Percentiles rank a stretch among this genome's conserved stretches.
Conservation (phyloP, 2,888 invertebrate species). For the Anthophora plumipes region DNA sequence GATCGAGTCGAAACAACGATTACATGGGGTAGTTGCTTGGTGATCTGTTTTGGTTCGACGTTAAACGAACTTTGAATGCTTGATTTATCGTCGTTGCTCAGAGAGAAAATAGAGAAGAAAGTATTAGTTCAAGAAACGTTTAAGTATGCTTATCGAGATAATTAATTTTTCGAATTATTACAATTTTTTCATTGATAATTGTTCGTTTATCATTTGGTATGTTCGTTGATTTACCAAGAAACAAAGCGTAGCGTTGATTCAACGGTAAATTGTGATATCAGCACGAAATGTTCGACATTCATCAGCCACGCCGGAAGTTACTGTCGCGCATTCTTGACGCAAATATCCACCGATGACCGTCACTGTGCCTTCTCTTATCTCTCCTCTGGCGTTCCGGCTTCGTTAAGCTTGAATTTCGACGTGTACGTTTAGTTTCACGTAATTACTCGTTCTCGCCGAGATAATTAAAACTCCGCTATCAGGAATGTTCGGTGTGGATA, state of each 20-base stretch:
- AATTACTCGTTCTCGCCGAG: not conserved
- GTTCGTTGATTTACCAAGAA: no score
- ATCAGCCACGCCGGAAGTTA: not conserved
- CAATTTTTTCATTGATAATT: no score
- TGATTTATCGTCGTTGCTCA: not conserved
- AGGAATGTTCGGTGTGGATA: not conserved
- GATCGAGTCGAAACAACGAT: conserved; percentile 49
- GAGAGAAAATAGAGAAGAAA: no score
- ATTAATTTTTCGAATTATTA: no score
- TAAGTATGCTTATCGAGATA: no score
- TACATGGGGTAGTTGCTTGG: conserved; percentile 19
- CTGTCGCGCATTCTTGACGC: conserved; percentile 20
- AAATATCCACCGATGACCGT: conserved; percentile 3
- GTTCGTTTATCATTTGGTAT: no score
- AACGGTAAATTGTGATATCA: not conserved
- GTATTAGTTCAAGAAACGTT: no score
- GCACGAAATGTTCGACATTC: not conserved
- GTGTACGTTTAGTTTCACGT: not conserved
- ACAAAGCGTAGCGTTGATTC: no score
- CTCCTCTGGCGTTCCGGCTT: not conserved
- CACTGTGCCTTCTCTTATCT: not conserved
- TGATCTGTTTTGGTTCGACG: not conserved
- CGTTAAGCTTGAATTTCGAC: conserved; percentile 7
- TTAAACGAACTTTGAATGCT: not conserved
- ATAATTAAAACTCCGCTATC: not conserved